These are phyloP conservation scores for Batillaria attramentaria DNA, from an alignment of 1,140 invertebrate species.

Conservation along the genomic window DNA sequence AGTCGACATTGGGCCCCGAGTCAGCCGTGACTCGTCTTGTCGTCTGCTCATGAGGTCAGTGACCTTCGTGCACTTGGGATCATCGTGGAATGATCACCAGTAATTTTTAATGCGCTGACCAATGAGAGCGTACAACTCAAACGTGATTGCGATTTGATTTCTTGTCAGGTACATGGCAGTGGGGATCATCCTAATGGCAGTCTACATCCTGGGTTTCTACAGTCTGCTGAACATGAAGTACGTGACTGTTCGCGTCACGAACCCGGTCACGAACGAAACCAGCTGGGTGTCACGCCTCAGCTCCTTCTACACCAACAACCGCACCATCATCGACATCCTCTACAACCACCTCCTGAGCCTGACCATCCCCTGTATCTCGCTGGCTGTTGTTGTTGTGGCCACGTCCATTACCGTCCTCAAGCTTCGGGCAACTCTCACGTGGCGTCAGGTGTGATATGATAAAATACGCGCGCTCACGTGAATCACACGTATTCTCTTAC, in stretches of 20 bases:
- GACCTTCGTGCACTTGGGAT: too few species aligned
- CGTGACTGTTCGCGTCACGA: background rate
- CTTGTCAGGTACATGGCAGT: slow-evolving; percentile 15
- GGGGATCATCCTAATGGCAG: background rate
- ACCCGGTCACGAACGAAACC: background rate
- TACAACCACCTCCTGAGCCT: slow-evolving; percentile 28
- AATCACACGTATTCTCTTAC: too few species aligned
- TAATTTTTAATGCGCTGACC: too few species aligned
- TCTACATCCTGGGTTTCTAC: slow-evolving; percentile 23
- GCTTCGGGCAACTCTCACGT: background rate
- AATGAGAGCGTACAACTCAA: too few species aligned
- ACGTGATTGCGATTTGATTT: too few species aligned
- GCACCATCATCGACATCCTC: slow-evolving; percentile 18
- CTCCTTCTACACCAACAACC: slow-evolving; percentile 8
- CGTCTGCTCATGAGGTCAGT: too few species aligned
- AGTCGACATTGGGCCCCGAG: too few species aligned
- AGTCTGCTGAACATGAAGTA: slow-evolving; percentile 27
- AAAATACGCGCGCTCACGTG: too few species aligned
- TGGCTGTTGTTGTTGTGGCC: slow-evolving; percentile 10
- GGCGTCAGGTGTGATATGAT: slow-evolving; percentile 8
- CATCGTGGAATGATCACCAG: too few species aligned
- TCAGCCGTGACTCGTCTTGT: too few species aligned
- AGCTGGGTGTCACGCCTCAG: slow-evolving; percentile 19
- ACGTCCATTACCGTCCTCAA: slow-evolving; percentile 5
- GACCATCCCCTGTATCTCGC: slow-evolving; percentile 13